These are phyloP conservation scores for Mystacornis crossleyi DNA, from an alignment of 2,113 vertebrate species.

Conservation along the genomic window DNA sequence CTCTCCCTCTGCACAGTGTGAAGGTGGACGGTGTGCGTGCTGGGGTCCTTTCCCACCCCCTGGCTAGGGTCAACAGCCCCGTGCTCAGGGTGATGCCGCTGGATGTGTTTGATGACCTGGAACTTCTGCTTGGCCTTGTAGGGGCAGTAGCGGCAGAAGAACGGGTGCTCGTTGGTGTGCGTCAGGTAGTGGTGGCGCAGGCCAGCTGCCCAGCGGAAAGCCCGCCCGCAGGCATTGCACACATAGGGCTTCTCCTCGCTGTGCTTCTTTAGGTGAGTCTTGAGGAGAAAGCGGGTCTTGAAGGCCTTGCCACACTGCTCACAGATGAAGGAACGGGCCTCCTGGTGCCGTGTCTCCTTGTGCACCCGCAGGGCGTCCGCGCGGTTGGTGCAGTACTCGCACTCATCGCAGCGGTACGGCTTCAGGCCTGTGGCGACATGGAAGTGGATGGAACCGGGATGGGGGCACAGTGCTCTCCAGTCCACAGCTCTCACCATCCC, in stretches of 20 bases:
- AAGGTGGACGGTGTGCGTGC: conserved; percentile 72
- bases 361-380: conserved; percentile 90
- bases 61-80: conserved; percentile 68
- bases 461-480: neutral
- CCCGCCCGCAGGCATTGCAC: conserved; percentile 85
- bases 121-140: conserved; percentile 97
- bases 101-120: conserved; percentile 91
- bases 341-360: conserved; percentile 87
- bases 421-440: conserved; percentile 82
- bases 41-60: conserved; percentile 86
- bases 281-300: conserved; percentile 93
- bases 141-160: conserved; percentile 89
- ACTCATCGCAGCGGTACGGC: conserved; percentile 87
- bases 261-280: conserved; percentile 94
- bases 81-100: conserved; percentile 83
- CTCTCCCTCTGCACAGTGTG: conserved; percentile 78
- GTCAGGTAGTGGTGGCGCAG: conserved; percentile 94
- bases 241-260: conserved; percentile 86
- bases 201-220: conserved; percentile 94
- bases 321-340: conserved; percentile 89
- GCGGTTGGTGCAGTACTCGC: conserved; percentile 92
- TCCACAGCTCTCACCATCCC: rapidly evolving
- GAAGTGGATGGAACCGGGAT: neutral
- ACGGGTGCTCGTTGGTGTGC: conserved; percentile 92
- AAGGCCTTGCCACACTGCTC: conserved; percentile 98